phyloP scores from a whole-genome alignment of 2,113 vertebrate species.

The Oryzias celebensis region DNA sequence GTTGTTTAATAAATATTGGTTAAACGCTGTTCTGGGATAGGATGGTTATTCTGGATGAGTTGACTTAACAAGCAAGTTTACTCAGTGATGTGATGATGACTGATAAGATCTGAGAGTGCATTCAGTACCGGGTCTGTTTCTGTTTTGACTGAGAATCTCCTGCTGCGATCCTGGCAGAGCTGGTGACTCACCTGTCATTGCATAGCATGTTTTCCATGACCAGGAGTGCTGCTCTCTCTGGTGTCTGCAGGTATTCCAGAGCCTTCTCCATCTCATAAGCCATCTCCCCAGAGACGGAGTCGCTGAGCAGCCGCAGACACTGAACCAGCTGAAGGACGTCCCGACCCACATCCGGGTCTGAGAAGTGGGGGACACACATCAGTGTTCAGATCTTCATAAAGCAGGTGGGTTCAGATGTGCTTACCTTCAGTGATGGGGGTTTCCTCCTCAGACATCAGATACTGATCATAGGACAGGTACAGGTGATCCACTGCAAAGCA shows the following conservation, averaged over 20 bases:
- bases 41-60: no score
- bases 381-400: neutral
- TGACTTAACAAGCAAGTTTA: no score
- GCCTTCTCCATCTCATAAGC: constrained; percentile 89
- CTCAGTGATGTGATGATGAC: no score
- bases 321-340: constrained; percentile 90
- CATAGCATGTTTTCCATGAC: constrained; percentile 89
- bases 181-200: constrained; percentile 81
- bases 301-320: constrained; percentile 87
- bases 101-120: no score
- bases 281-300: constrained; percentile 85
- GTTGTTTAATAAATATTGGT: no score
- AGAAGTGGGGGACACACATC: neutral
- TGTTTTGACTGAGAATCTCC: neutral
- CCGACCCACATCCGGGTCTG: constrained; percentile 85
- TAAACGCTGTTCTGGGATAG: no score
- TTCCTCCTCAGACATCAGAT: constrained; percentile 86
- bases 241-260: constrained; percentile 86
- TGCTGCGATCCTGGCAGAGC: neutral
- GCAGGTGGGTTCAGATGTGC: neutral
- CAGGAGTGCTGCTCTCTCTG: constrained; percentile 88
- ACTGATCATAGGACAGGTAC: constrained; percentile 87
- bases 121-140: no score
- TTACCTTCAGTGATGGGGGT: constrained; percentile 86
- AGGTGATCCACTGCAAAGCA: constrained; percentile 91